phyloP scores from a whole-genome alignment of 2,113 vertebrate species.

The Ibidorhyncha struthersii region DNA sequence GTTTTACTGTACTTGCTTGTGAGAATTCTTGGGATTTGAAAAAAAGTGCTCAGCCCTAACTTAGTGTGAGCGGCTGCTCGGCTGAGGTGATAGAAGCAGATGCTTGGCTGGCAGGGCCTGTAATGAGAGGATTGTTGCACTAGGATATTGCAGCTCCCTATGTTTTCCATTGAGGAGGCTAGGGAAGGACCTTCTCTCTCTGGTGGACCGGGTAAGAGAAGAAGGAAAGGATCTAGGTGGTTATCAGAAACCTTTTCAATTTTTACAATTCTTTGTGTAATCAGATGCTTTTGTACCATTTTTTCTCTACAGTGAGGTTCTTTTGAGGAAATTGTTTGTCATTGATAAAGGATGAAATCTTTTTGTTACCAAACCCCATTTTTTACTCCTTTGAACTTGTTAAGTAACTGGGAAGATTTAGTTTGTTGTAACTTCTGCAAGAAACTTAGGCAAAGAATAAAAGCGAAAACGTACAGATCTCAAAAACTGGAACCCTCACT shows the following conservation, averaged over 20 bases:
- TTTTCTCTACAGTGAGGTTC: background rate
- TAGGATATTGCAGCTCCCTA: background rate
- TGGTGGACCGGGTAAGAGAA: background rate
- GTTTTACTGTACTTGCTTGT: background rate
- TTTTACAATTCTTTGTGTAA: background rate
- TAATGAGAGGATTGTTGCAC: rapidly evolving
- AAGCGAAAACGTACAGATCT: background rate
- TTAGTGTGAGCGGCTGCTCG: background rate
- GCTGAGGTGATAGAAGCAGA: background rate
- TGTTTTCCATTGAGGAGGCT: background rate
- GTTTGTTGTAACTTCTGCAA: background rate
- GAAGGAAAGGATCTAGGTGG: rapidly evolving
- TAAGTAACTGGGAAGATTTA: background rate
- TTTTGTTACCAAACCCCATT: background rate
- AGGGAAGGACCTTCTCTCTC: background rate
- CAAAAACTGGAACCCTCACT: rapidly evolving
- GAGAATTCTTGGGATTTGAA: background rate
- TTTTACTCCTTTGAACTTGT: background rate
- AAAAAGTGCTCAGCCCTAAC: background rate
- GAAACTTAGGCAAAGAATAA: background rate
- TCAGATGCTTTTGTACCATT: background rate
- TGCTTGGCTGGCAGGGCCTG: background rate
- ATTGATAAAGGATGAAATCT: background rate
- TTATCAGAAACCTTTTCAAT: background rate
- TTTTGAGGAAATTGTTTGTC: background rate